Base-by-base conservation (phyloP, 1,140 invertebrate species). In the Sycophaga agraensis region DNA sequence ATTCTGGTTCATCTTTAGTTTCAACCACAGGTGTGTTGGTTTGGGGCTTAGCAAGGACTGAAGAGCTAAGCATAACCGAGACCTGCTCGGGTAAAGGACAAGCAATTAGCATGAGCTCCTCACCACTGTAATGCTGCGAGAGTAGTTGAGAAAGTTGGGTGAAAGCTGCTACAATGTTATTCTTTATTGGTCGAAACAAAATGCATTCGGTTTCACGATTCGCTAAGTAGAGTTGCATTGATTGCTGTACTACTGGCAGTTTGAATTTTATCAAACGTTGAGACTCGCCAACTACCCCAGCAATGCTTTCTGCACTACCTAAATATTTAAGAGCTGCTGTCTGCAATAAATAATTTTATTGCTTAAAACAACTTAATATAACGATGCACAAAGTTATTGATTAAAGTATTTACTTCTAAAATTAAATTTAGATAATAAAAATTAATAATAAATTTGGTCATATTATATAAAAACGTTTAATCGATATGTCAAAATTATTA, bases 141-240 rank as follows among this genome's bases (percentile, higher is more conserved):
- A 97, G 73, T 5, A 91, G 76, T 73, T 94, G 91, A 61, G 89
- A 87, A 19, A 97, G 71, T 77, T 93, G 90, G 12, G 92, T 87
- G 76, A 95, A 97, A 26, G 85, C 85, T 49, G 88, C 91, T 12
- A 95, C 89, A 4, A 97, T 86, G 70, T 94, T 94, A 73, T 94
- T 95, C 88, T 95, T 91, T 31, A 98, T 91, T 6, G 95, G 96
- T 57, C 94, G 85, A 70, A 97, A 97, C 1, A 98, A 83, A 73
- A 98, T 97, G 68, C 93, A 94, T 76, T 98, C 95, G 0, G 96
- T 98, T 79, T 98, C 96, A 66, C 89, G 87, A 82, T 98, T 98
- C n/a, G 95, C 92, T 16, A 98, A 81, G 79, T 98, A 98, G 0
- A 98, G 82, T 67, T 94, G 89, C 93, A 98, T 95, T 6, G 90